These are phyloP conservation scores for Tipula helvola DNA, from an alignment of 2,888 invertebrate species.

Conservation along the genomic window DNA sequence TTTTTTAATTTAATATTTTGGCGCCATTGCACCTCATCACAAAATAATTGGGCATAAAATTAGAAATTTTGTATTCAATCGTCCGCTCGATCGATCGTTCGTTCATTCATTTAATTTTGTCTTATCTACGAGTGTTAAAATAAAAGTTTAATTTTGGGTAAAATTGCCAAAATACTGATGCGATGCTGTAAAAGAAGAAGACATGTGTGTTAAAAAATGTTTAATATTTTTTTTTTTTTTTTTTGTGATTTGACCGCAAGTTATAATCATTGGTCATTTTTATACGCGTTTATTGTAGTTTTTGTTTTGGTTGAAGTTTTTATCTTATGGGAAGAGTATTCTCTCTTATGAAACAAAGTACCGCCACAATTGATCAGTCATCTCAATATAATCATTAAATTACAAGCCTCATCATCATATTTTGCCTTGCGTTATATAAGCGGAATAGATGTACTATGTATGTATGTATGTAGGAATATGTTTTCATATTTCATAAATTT, in stretches of 20 bases:
- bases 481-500: neutral
- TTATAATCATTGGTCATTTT: neutral
- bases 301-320: neutral
- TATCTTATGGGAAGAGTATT: neutral
- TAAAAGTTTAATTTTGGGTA: neutral
- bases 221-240: neutral
- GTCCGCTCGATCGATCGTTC: neutral
- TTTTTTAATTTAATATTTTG: neutral
- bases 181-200: neutral
- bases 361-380: conserved; percentile 4
- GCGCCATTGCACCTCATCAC: neutral
- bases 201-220: neutral
- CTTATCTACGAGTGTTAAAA: neutral
- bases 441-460: neutral
- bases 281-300: neutral
- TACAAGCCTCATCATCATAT: neutral
- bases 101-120: neutral
- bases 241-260: neutral
- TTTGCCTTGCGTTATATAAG: neutral
- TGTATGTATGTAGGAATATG: neutral
- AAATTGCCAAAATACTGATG: neutral
- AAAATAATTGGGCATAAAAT: neutral
- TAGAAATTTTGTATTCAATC: neutral
- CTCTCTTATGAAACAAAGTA: neutral
- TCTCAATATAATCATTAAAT: neutral